Evolutionary conservation across 2,797 vertebrate genomes (phyloP), one percentile per base, ranked within the genome.

Genomic region (Siniperca scherzeri): DNA sequence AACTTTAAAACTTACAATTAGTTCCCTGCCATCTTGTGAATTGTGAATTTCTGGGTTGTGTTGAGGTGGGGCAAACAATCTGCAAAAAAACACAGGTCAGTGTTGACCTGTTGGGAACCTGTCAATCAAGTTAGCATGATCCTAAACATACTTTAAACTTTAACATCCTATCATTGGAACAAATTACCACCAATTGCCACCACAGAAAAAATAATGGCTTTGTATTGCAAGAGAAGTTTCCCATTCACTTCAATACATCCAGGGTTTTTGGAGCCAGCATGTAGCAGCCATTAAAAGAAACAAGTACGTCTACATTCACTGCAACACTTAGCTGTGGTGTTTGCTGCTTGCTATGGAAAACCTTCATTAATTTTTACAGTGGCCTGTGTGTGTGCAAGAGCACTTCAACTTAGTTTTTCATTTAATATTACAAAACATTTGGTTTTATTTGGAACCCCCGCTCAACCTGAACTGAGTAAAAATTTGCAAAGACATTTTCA

Each of bases 351-450:
- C 12, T 27, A 9, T 53, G 13, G 6, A 68, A 46, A 53, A 25
- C 40, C 17, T 73, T 46, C 36, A 70, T 65, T 65, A 14, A 44
- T 70, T 59, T 67, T 57, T 44, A 52, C 61, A 56, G 40, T 56
- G 12, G 48, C 36, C 46, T 74, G 72, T 74, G 50, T 53, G 46
- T 36, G 33, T 36, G 33, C n/a, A 42, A 30, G 25, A 57, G 27
- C 27, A 56, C 44, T 66, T 44, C 5, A 44, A 3, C 36, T 55
- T 69, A 38, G 67, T 57, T 42, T 46, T 48, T 36, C 9, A 62
- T 62, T 69, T 61, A 22, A 60, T 40, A 19, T 27, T 21, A 61
- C 42, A 27, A 69, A 59, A 52, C 65, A 38, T 50, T 53, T 40
- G 27, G 21, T 25, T 68, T 59, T 19, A 57, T 38, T 48, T 67